These are phyloP conservation scores for Plectrocnemia conspersa DNA, from an alignment of 1,140 invertebrate genomes.

Conservation along the genomic window DNA sequence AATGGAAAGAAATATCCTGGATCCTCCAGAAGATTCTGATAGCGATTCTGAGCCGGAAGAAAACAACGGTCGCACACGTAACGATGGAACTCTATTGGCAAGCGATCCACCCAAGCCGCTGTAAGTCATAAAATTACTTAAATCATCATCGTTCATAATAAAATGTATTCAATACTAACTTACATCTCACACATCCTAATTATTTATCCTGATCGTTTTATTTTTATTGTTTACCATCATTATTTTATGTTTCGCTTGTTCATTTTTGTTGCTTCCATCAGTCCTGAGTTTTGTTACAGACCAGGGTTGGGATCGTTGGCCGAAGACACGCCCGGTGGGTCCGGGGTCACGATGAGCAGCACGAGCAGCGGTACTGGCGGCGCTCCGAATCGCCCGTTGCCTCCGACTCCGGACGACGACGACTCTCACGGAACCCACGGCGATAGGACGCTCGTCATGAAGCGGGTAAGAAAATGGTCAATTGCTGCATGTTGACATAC, in stretches of 20 bases:
- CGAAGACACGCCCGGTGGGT: constrained; percentile 41
- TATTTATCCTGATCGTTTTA: constrained; percentile 37
- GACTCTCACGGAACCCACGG: constrained; percentile 61
- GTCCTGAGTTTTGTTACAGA: constrained; percentile 84
- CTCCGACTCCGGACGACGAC: constrained; percentile 89
- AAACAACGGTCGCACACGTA: constrained; percentile 62
- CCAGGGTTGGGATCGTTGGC: constrained; percentile 59
- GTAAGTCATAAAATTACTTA: constrained; percentile 60
- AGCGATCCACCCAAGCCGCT: constrained; percentile 94
- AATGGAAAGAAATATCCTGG: constrained; percentile 47
- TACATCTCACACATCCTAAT: background rate
- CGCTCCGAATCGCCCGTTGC: constrained; percentile 84
- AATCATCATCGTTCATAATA: background rate
- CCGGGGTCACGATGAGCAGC: constrained; percentile 37
- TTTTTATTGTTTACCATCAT: constrained; percentile 34
- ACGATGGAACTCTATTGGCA: constrained; percentile 90
- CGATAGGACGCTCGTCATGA: constrained; percentile 85
- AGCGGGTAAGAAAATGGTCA: constrained; percentile 86
- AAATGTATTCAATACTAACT: constrained; percentile 3
- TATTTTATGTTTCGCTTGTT: constrained; percentile 35
- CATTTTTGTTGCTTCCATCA: constrained; percentile 46
- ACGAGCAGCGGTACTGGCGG: constrained; percentile 56
- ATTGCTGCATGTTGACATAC: no score
- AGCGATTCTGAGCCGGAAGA: constrained; percentile 64
- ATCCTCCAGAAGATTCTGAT: constrained; percentile 61